A percentile compares a stretch with the other conserved stretches of the same genome.
Evolutionary conservation across 2,797 vertebrate genomes (phyloP).

Genomic region (Xiphorhynchus erythropygius): DNA sequence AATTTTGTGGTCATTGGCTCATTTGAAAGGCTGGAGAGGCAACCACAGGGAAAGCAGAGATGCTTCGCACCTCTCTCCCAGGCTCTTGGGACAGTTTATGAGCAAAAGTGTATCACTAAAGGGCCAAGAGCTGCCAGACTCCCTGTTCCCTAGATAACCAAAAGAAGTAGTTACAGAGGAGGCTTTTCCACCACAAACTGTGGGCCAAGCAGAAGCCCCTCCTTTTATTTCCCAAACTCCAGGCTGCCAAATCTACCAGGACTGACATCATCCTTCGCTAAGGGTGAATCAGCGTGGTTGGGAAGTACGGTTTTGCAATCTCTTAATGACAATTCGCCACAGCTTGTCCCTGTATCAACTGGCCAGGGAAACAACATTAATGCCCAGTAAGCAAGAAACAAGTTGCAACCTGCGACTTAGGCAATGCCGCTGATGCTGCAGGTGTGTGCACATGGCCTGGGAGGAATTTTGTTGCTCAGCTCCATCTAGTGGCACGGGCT

Average conservation of each 20-base stretch:
- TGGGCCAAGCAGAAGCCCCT: neutral
- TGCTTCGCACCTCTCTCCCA: neutral
- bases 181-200: neutral
- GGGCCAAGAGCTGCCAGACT: neutral
- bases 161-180: neutral
- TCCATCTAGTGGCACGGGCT: slow-evolving; percentile 37
- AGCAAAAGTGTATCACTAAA: neutral
- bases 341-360: slow-evolving; percentile 44
- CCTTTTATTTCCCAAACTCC: neutral
- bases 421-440: neutral
- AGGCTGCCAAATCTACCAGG: neutral
- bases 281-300: slow-evolving; percentile 33
- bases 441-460: neutral
- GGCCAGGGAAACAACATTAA: slow-evolving; percentile 39
- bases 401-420: neutral
- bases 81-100: accelerated
- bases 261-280: slow-evolving; percentile 15
- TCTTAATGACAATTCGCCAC: slow-evolving; percentile 25
- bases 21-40: neutral
- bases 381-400: slow-evolving; percentile 58
- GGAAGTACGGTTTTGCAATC: slow-evolving; percentile 36
- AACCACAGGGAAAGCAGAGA: neutral
- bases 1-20: neutral
- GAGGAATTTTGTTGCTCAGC: slow-evolving; percentile 36
- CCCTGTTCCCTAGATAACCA: neutral